These are phyloP conservation scores for Drosophila nigromelanica DNA, from an alignment of 1,140 invertebrate genomes.

Conservation along the genomic window DNA sequence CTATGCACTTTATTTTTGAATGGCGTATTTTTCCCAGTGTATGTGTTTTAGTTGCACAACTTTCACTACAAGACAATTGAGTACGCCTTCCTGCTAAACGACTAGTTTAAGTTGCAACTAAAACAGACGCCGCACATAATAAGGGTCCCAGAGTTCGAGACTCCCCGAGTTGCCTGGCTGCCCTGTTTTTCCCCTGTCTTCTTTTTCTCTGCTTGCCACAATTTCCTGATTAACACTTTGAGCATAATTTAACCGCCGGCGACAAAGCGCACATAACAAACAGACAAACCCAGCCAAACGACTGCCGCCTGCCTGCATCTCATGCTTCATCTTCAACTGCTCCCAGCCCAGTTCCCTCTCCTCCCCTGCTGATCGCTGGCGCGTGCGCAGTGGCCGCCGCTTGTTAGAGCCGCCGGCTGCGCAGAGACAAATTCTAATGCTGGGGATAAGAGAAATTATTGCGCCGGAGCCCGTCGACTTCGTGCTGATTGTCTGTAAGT, in stretches of 20 bases:
- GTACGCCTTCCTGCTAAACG: constrained; percentile 38
- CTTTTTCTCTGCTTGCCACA: constrained; percentile 28
- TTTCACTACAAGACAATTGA: constrained; percentile 53
- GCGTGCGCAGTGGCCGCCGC: constrained; percentile 61
- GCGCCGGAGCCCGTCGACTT: constrained; percentile 39
- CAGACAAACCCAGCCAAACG: constrained; percentile 27
- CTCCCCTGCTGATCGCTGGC: constrained; percentile 39
- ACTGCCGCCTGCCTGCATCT: constrained; percentile 27
- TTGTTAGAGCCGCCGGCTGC: constrained; percentile 14
- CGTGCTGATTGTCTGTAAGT: constrained; percentile 79
- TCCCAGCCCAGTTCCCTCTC: not conserved
- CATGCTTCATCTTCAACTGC: constrained; percentile 30
- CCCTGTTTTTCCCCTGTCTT: not conserved
- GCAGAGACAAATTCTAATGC: constrained; percentile 76
- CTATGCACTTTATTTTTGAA: too few species aligned
- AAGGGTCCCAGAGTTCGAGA: constrained; percentile 47
- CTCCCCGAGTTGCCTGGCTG: not conserved
- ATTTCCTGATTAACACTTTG: constrained; percentile 82
- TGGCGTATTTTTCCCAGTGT: not conserved
- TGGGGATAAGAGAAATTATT: constrained; percentile 64
- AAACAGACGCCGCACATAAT: constrained; percentile 59
- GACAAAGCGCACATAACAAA: constrained; percentile 74
- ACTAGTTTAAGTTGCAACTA: constrained; percentile 29
- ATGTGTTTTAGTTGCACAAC: constrained; percentile 11
- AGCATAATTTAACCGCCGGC: constrained; percentile 78